These are phyloP conservation scores for Perdita meconis DNA, from an alignment of 2,888 invertebrate species.

Conservation along the genomic window DNA sequence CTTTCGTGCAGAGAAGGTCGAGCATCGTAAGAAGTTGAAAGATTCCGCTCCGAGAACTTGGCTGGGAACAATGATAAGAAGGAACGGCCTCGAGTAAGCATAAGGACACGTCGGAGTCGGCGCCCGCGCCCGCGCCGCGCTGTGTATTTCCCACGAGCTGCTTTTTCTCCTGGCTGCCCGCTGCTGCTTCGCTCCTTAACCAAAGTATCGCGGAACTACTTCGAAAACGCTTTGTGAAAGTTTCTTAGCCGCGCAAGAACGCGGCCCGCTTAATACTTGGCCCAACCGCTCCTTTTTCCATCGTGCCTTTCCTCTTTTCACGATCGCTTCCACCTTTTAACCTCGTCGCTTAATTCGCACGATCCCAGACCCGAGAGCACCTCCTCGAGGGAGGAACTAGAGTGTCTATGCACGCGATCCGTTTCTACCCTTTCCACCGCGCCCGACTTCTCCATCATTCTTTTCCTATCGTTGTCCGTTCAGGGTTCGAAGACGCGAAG, in stretches of 20 bases:
- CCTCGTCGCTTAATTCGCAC: conserved; percentile 50
- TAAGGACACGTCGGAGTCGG: conserved; percentile 52
- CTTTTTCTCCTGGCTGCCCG: conserved; percentile 26
- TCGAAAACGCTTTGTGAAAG: conserved; percentile 54
- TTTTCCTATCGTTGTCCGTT: background rate
- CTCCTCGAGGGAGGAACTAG: background rate
- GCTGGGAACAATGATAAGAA: conserved; percentile 63
- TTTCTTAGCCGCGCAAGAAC: conserved; percentile 30
- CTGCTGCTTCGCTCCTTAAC: conserved; percentile 25
- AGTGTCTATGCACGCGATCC: background rate
- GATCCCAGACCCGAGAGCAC: conserved; percentile 6
- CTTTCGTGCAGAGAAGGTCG: conserved; percentile 36
- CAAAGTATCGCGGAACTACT: conserved; percentile 48
- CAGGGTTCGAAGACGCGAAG: no score
- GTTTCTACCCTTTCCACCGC: background rate
- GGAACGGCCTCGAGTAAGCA: conserved; percentile 54
- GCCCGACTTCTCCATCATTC: background rate
- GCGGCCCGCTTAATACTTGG: conserved; percentile 43
- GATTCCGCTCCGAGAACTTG: conserved; percentile 49
- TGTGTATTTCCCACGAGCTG: conserved; percentile 60
- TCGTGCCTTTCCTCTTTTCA: conserved; percentile 24
- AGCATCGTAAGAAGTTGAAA: conserved; percentile 59
- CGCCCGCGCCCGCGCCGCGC: conserved; percentile 27
- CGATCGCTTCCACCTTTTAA: conserved; percentile 59
- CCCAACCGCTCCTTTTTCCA: background rate